Evolutionary conservation across 2,888 invertebrate genomes (phyloP), one percentile per base, ranked within the genome.

Genomic region (Calliphora vomitoria): DNA sequence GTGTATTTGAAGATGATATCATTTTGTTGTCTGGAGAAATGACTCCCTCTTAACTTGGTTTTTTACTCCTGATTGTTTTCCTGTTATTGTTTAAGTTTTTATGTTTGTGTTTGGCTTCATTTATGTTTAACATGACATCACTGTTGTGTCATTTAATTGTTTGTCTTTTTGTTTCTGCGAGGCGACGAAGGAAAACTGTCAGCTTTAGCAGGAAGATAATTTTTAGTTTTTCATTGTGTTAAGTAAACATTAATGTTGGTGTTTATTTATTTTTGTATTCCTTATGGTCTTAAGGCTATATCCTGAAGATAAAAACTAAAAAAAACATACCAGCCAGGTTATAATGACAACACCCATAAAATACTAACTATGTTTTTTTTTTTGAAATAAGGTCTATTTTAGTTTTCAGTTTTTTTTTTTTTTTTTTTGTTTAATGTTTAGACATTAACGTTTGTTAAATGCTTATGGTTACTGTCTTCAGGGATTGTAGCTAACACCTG

Each of bases 71-170:
- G 64, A 25, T 66, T 53, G 18, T 62, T 50, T 35, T 35, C 3
- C 15, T 74, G 10, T 35, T 55, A 38, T 72, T 41, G n/a, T 38
- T 18, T n/a, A n/a, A n/a, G 3, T 20, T 64, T 25, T 53, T 25
- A 4, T n/a, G n/a, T n/a, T 60, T 38, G 35, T 50, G 8, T 53
- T 10, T 53, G 31, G 31, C 58, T 50, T 10, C 1, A 41, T 41
- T 66, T 18, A n/a, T 71, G 3, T n/a, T 47, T 25, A 55, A 31
- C 10, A 80, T 80, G 80, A 80, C 80, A 80, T 80, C 80, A 80
- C 62, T 62, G 13, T 10, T 44, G 58, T 47, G 60, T 47, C 10
- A 80, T 41, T 69, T 76, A 75, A 50, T 53, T 76, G 53, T 50
- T 66, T 53, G 25, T 50, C 58, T 15, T 41, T 11, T 38, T 55